Evolutionary conservation across 2,888 invertebrate genomes (phyloP).

Genomic region (Volucella bombylans): DNA sequence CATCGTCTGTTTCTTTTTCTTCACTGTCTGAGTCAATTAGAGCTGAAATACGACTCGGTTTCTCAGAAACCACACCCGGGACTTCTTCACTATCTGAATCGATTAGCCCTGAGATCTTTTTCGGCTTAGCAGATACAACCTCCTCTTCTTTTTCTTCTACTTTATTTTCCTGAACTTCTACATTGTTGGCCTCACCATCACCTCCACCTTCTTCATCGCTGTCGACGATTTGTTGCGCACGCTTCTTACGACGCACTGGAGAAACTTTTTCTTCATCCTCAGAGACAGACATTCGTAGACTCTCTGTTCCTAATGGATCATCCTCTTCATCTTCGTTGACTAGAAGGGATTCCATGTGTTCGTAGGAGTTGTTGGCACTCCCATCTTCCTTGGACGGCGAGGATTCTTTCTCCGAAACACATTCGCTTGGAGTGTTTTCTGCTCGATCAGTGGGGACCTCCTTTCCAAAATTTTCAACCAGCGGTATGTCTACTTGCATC

Average conservation of each 20-base stretch:
- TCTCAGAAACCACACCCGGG: background rate
- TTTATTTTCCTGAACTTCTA: background rate
- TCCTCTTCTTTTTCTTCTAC: background rate
- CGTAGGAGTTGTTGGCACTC: constrained; percentile 57
- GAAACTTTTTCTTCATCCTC: constrained; percentile 74
- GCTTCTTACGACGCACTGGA: constrained; percentile 39
- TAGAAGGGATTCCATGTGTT: constrained; percentile 72
- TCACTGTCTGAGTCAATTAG: constrained; percentile 75
- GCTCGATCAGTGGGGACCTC: background rate
- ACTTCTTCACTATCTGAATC: constrained; percentile 66
- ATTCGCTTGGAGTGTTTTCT: background rate
- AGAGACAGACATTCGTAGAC: constrained; percentile 78
- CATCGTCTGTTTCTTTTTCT: constrained; percentile 13
- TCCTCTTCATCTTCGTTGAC: constrained; percentile 75
- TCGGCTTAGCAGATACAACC: background rate
- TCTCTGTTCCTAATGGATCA: constrained; percentile 78
- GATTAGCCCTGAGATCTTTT: constrained; percentile 63
- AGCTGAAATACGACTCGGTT: constrained; percentile 18
- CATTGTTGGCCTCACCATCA: background rate
- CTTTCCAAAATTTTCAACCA: constrained; percentile 11
- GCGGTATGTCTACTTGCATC: constrained; percentile 15
- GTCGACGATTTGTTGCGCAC: constrained; percentile 61
- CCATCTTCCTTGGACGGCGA: constrained; percentile 4
- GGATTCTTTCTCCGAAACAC: constrained; percentile 6
- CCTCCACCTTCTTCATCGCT: constrained; percentile 74